These are phyloP conservation scores for Brachionichthys hirsutus DNA, from an alignment of 2,113 vertebrate species.

Conservation along the genomic window DNA sequence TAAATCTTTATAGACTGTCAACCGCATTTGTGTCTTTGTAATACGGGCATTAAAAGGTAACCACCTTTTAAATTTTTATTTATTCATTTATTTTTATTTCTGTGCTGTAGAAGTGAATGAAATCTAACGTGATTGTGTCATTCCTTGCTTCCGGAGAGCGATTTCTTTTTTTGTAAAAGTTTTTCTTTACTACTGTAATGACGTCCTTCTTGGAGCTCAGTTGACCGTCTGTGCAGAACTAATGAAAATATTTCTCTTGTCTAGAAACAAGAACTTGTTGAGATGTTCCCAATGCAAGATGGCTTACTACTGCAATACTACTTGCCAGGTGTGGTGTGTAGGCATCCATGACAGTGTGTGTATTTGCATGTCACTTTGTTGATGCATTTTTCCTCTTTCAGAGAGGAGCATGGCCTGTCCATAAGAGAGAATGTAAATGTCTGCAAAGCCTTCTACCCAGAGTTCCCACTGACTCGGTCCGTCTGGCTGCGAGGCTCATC, in stretches of 20 bases:
- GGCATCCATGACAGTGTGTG: neutral
- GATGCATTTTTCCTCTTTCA: constrained; percentile 55
- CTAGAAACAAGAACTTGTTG: constrained; percentile 80
- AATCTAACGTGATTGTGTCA: no score
- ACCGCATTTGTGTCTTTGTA: no score
- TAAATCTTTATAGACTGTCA: no score
- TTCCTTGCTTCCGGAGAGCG: neutral
- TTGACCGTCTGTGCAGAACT: constrained; percentile 15
- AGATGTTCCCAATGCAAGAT: constrained; percentile 91
- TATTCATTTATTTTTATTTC: neutral
- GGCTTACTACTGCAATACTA: constrained; percentile 86
- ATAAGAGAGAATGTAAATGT: constrained; percentile 89
- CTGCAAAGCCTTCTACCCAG: constrained; percentile 82
- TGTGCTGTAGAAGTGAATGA: no score
- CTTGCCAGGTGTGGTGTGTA: constrained; percentile 85
- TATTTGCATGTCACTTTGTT: constrained; percentile 12
- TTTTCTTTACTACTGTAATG: no score
- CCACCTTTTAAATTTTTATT: no score
- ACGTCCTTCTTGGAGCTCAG: no score
- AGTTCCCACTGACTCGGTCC: constrained; percentile 89
- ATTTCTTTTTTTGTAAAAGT: no score
- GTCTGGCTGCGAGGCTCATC: constrained; percentile 87
- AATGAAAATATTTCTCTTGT: constrained; percentile 18
- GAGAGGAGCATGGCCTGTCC: constrained; percentile 88
- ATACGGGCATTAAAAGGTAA: no score